phyloP scores from a whole-genome alignment of 2,888 invertebrate genomes.

The Dryobota labecula region DNA sequence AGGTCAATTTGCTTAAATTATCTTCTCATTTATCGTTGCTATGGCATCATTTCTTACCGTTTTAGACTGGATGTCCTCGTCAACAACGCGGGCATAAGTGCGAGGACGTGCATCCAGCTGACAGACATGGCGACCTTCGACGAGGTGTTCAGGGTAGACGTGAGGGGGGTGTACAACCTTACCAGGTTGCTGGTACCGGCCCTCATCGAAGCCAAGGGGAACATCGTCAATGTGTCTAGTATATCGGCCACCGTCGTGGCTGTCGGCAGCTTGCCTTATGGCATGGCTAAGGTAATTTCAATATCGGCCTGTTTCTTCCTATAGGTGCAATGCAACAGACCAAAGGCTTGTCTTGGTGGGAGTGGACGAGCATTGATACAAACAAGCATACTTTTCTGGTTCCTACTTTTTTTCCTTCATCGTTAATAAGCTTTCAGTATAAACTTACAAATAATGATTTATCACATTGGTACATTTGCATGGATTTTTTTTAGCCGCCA shows the following conservation, averaged over 20 bases:
- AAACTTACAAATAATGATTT: not conserved
- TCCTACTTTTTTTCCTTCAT: not conserved
- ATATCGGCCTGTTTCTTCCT: not conserved
- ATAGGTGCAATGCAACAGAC: no score
- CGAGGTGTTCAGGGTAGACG: conserved; percentile 91
- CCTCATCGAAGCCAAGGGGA: conserved; percentile 91
- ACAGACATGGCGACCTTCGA: conserved; percentile 72
- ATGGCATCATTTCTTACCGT: not conserved
- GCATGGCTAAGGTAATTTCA: conserved; percentile 93
- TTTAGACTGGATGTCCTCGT: conserved; percentile 69
- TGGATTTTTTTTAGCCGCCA: not conserved
- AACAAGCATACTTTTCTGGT: not conserved
- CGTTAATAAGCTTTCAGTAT: not conserved
- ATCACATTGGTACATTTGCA: not conserved
- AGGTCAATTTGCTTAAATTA: not conserved
- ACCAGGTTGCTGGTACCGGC: conserved; percentile 92
- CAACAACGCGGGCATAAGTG: conserved; percentile 90
- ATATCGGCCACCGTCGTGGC: conserved; percentile 92
- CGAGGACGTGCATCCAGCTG: conserved; percentile 73
- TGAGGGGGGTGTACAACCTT: conserved; percentile 90
- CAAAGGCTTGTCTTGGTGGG: not conserved
- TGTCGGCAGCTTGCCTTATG: conserved; percentile 95
- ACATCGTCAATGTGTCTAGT: conserved; percentile 94
- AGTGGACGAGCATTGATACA: not conserved
- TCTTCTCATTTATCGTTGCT: not conserved